A percentile compares a stretch with the other conserved stretches of the same genome.
These are phyloP conservation scores for Folsomia manolachei DNA, from an alignment of 2,888 invertebrate species.

Conservation along the genomic window DNA sequence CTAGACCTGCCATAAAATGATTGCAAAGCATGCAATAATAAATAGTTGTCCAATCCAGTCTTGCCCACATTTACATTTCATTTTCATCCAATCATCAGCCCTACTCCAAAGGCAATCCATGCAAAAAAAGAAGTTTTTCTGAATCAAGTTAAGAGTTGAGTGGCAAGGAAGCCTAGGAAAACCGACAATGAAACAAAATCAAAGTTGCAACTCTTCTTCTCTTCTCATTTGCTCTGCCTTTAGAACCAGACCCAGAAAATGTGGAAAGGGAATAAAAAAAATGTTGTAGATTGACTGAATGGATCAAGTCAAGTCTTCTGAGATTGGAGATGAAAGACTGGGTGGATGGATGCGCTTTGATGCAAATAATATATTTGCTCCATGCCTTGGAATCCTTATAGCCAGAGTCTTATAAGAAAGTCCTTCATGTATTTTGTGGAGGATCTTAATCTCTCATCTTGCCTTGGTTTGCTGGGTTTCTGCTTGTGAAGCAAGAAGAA, in stretches of 20 bases:
- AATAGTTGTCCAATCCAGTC: background rate
- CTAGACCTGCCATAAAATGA: background rate
- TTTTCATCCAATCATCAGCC: background rate
- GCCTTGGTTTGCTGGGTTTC: background rate
- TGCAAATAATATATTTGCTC: background rate
- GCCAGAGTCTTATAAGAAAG: no score
- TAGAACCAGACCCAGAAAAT: background rate
- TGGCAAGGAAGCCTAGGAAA: background rate
- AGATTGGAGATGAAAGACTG: background rate
- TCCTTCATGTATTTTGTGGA: background rate
- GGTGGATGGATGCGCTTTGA: no score
- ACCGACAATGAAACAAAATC: background rate
- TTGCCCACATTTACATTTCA: background rate
- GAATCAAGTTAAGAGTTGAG: no score
- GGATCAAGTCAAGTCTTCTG: background rate
- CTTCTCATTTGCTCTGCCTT: background rate
- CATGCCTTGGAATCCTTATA: background rate
- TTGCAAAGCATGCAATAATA: background rate
- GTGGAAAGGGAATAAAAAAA: background rate
- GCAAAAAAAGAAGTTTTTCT: no score
- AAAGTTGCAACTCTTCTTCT: background rate
- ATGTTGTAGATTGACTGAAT: background rate
- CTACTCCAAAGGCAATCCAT: background rate
- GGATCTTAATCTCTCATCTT: constrained; percentile 5
- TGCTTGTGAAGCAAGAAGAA: background rate